A percentile compares a stretch with the other conserved stretches of the same genome.
phyloP scores from a whole-genome alignment of 2,113 vertebrate genomes.

The Motacilla alba region DNA sequence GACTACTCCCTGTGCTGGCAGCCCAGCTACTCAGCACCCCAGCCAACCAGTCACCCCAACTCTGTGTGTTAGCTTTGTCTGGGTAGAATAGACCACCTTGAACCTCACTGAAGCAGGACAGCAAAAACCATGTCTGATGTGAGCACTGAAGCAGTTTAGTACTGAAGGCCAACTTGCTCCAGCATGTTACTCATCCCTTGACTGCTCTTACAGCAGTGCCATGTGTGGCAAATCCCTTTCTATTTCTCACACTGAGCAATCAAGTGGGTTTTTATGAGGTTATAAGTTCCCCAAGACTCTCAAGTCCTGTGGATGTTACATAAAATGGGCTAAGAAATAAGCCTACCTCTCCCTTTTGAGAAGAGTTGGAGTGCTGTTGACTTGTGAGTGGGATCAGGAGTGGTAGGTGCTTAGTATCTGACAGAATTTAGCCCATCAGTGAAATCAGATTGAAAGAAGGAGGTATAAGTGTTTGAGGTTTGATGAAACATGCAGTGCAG shows the following conservation, averaged over 20 bases:
- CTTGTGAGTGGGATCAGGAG: neutral
- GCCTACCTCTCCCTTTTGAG: neutral
- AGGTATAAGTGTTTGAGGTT: neutral
- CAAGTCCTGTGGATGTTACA: neutral
- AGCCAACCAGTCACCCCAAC: neutral
- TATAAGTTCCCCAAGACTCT: neutral
- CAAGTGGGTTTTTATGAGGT: neutral
- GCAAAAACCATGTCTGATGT: neutral
- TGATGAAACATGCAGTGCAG: neutral
- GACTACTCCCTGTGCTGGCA: neutral
- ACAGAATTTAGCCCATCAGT: neutral
- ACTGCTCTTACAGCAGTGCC: neutral
- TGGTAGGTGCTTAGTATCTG: neutral
- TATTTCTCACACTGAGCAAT: neutral
- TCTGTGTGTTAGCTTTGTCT: neutral
- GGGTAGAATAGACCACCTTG: neutral
- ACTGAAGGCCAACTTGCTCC: neutral
- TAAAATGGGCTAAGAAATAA: neutral
- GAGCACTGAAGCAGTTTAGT: neutral
- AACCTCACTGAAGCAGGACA: neutral
- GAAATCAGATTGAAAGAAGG: neutral
- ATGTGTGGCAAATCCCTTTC: neutral
- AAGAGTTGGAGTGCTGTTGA: neutral
- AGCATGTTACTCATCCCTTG: neutral
- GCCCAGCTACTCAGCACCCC: neutral